Evolutionary conservation across 2,888 invertebrate species (phyloP).

Genomic region (Tetheella fluctuosa): DNA sequence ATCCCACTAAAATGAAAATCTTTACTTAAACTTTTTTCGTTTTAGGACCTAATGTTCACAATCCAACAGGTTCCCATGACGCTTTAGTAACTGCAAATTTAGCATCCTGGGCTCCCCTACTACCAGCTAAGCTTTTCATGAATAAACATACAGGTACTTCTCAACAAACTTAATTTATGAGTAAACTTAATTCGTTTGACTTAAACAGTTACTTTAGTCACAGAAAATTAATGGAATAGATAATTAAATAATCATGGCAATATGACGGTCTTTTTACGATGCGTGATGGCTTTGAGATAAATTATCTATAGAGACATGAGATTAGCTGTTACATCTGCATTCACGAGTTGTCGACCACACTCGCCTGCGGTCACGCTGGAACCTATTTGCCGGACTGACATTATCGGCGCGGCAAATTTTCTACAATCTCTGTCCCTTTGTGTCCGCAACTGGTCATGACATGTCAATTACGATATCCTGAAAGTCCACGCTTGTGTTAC

Average conservation of each 20-base stretch:
- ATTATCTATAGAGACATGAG: slow-evolving; percentile 39
- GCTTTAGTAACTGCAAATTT: too few relatives aligned
- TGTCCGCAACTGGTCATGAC: slow-evolving; percentile 75
- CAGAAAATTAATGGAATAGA: too few relatives aligned
- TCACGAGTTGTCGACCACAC: slow-evolving; percentile 56
- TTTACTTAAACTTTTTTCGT: too few relatives aligned
- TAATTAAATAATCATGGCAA: slow-evolving; percentile 10
- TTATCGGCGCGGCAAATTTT: slow-evolving; percentile 76
- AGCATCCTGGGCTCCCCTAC: too few relatives aligned
- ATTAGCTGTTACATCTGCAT: slow-evolving; percentile 62
- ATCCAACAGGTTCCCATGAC: too few relatives aligned
- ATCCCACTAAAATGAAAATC: too few relatives aligned
- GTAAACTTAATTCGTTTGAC: too few relatives aligned
- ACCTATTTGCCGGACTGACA: slow-evolving; percentile 72
- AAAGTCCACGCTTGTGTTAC: slow-evolving; percentile 42
- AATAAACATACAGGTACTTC: too few relatives aligned
- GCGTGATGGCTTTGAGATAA: slow-evolving; percentile 42
- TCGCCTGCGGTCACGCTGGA: slow-evolving; percentile 51
- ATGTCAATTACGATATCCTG: slow-evolving; percentile 80
- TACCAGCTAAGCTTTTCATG: too few relatives aligned
- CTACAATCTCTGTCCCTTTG: slow-evolving; percentile 81
- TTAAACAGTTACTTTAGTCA: too few relatives aligned
- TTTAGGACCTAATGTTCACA: too few relatives aligned
- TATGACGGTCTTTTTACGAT: slow-evolving; percentile 18
- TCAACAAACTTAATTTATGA: too few relatives aligned